Conservation (phyloP, 2,797 vertebrate species). For the Fringilla coelebs region DNA sequence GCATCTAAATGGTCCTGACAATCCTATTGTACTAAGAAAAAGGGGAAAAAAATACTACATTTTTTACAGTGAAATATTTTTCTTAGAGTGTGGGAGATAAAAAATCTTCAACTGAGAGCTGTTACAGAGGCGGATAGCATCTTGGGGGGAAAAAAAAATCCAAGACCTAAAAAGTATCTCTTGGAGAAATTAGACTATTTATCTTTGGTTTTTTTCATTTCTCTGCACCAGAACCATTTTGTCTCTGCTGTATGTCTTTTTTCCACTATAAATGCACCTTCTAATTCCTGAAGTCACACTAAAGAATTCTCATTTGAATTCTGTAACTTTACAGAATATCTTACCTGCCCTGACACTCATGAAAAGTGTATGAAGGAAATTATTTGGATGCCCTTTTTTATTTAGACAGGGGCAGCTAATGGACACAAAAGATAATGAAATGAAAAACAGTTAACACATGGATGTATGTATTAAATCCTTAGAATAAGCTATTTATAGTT, state of each 20-base stretch:
- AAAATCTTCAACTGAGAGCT: background rate
- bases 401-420: background rate
- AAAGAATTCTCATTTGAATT: background rate
- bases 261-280: background rate
- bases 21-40: background rate
- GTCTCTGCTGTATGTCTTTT: background rate
- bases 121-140: background rate
- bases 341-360: background rate
- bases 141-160: background rate
- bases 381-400: background rate
- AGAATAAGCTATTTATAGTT: background rate
- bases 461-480: background rate
- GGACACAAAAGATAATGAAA: background rate
- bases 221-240: background rate
- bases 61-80: background rate
- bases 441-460: background rate
- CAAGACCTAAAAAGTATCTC: background rate
- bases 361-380: background rate
- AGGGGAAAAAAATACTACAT: background rate
- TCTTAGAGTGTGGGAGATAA: background rate
- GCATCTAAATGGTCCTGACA: background rate
- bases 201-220: background rate
- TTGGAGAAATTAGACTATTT: background rate
- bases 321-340: background rate
- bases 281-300: background rate